phyloP scores from a whole-genome alignment of 2,113 vertebrate species.

The Struthidea cinerea region DNA sequence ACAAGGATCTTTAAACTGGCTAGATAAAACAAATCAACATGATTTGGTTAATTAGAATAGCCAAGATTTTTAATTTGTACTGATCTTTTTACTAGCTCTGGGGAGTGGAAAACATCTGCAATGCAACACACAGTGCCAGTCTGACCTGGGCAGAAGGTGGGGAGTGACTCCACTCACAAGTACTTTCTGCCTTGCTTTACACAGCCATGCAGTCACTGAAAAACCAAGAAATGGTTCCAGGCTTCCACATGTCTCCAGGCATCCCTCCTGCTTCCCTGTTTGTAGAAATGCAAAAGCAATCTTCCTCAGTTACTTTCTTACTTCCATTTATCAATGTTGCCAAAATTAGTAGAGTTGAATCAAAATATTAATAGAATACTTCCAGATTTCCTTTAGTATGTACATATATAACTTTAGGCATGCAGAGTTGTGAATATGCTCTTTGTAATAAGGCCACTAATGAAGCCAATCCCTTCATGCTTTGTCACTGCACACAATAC shows the following conservation, averaged over 20 bases:
- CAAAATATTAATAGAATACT: background rate
- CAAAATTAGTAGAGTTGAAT: background rate
- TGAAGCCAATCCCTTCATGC: background rate
- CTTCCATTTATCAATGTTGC: background rate
- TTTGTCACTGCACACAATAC: background rate
- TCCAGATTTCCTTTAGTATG: background rate
- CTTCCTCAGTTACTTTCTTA: background rate
- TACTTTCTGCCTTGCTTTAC: background rate
- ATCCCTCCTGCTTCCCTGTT: background rate
- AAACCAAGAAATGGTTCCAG: background rate
- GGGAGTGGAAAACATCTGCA: background rate
- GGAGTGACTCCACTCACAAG: background rate
- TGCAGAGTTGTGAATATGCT: accelerated
- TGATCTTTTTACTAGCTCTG: background rate
- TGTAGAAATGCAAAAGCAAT: background rate
- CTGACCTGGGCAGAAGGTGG: background rate
- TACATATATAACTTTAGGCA: background rate
- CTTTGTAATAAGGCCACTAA: background rate
- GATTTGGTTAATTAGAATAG: background rate
- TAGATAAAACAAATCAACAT: background rate
- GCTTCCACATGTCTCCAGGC: background rate
- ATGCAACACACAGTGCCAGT: background rate
- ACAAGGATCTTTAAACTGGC: background rate
- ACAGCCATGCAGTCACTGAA: background rate
- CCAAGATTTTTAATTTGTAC: background rate